These are phyloP conservation scores for Trichogramma pretiosum DNA, from an alignment of 1,140 invertebrate species.

Conservation along the genomic window DNA sequence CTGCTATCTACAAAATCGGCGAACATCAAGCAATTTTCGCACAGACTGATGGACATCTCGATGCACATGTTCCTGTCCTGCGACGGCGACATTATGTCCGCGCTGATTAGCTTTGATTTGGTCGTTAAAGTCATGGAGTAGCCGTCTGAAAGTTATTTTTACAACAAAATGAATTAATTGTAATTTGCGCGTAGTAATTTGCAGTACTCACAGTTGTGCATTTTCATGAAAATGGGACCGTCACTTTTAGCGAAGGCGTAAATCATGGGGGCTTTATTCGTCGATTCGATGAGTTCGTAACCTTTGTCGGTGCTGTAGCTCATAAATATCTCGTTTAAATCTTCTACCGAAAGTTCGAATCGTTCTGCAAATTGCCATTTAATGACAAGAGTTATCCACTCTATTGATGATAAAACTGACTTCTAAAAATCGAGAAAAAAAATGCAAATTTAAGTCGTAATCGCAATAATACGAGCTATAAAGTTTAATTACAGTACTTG, in stretches of 20 bases:
- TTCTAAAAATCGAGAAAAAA: not conserved
- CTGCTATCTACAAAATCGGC: constrained; percentile 4
- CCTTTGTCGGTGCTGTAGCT: not conserved
- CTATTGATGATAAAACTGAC: not conserved
- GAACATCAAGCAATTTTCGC: constrained; percentile 4
- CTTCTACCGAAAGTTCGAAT: not conserved
- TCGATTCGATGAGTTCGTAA: not conserved
- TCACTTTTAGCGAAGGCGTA: not conserved
- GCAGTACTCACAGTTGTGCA: constrained; percentile 10
- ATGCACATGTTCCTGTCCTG: constrained; percentile 6
- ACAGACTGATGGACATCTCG: constrained; percentile 12
- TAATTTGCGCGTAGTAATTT: not conserved
- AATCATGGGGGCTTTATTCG: too few species aligned
- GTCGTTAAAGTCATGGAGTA: constrained; percentile 4
- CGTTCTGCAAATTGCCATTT: constrained; percentile 5
- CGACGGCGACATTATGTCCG: not conserved
- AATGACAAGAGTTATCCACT: constrained; percentile 10
- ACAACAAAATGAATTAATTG: not conserved
- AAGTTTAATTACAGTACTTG: too few species aligned
- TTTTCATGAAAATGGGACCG: constrained; percentile 3
- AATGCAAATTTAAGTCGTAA: not conserved
- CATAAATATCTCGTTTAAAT: not conserved
- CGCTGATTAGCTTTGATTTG: constrained; percentile 7
- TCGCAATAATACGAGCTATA: too few species aligned
- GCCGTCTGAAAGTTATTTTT: constrained; percentile 4